Conservation (phyloP, 1,140 invertebrate species). For the Drosophila auraria region DNA sequence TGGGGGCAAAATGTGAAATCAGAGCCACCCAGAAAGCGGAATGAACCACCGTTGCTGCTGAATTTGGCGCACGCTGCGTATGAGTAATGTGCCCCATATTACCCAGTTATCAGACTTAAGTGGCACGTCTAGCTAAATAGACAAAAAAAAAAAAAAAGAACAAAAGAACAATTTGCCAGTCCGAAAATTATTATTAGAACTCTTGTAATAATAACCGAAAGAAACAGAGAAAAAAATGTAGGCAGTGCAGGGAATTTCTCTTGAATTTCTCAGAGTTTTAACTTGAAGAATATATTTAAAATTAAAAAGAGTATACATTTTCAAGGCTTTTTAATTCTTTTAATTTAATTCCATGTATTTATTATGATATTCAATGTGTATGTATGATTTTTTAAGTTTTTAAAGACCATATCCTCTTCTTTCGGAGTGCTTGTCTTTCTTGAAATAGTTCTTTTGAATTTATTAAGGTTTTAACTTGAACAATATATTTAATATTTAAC, state of each 20-base stretch:
- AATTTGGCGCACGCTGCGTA: constrained; percentile 59
- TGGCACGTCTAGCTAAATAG: constrained; percentile 48
- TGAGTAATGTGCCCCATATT: constrained; percentile 53
- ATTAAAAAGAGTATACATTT: too few species aligned
- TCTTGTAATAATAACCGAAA: constrained; percentile 18
- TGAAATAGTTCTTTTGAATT: too few species aligned
- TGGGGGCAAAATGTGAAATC: constrained; percentile 20
- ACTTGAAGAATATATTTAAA: too few species aligned
- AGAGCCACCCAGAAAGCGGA: background rate
- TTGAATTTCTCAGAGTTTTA: too few species aligned
- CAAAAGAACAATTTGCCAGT: constrained; percentile 15
- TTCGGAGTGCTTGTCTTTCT: too few species aligned
- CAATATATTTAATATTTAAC: too few species aligned
- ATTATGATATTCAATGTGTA: too few species aligned
- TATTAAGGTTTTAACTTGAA: background rate
- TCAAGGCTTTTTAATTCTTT: too few species aligned
- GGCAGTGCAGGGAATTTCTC: too few species aligned
- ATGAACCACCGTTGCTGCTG: background rate
- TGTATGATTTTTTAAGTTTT: too few species aligned
- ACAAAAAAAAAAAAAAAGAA: constrained; percentile 20
- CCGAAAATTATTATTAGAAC: constrained; percentile 69
- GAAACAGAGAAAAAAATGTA: background rate
- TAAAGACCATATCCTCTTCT: too few species aligned
- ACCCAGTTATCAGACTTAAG: constrained; percentile 38
- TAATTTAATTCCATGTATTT: background rate